A percentile compares a stretch with the other conserved stretches of the same genome.
Evolutionary conservation across 2,888 invertebrate genomes (phyloP).

Genomic region (Horisme vitalbata): DNA sequence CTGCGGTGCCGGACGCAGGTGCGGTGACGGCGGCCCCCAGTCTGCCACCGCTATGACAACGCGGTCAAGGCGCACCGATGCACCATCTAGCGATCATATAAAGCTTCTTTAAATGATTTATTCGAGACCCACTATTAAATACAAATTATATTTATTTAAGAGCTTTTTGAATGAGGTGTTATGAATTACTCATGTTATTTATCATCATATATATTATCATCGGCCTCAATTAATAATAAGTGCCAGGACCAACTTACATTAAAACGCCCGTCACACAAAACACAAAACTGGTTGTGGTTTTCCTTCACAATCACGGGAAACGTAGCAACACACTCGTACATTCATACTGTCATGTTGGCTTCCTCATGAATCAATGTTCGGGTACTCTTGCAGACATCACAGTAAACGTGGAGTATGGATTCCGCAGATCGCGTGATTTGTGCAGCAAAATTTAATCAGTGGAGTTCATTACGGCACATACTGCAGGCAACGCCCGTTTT

Average conservation of each 20-base stretch:
- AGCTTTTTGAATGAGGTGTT: conserved; percentile 7
- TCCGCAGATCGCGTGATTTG: conserved; percentile 11
- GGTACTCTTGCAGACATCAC: not conserved
- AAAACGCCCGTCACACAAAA: conserved; percentile 16
- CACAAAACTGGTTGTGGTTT: conserved; percentile 27
- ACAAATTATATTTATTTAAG: conserved; percentile 5
- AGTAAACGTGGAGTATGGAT: conserved; percentile 7
- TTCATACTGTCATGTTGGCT: not conserved
- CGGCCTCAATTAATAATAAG: too few species aligned
- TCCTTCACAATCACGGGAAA: conserved; percentile 18
- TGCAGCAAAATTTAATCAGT: conserved; percentile 25
- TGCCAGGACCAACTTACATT: too few species aligned
- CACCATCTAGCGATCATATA: conserved; percentile 27
- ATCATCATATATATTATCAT: too few species aligned
- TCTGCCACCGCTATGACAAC: conserved; percentile 37
- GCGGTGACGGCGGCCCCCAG: conserved; percentile 43
- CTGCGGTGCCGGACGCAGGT: conserved; percentile 32
- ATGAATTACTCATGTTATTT: conserved; percentile 15
- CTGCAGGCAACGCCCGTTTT: conserved; percentile 27
- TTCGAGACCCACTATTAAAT: conserved; percentile 14
- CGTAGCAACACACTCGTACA: conserved; percentile 6
- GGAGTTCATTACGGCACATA: conserved; percentile 22
- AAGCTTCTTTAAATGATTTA: conserved; percentile 23
- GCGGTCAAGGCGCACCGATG: conserved; percentile 41
- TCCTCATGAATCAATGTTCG: conserved; percentile 1